Base-by-base conservation (phyloP, 2,888 invertebrate species). In the Heliconius erato region DNA sequence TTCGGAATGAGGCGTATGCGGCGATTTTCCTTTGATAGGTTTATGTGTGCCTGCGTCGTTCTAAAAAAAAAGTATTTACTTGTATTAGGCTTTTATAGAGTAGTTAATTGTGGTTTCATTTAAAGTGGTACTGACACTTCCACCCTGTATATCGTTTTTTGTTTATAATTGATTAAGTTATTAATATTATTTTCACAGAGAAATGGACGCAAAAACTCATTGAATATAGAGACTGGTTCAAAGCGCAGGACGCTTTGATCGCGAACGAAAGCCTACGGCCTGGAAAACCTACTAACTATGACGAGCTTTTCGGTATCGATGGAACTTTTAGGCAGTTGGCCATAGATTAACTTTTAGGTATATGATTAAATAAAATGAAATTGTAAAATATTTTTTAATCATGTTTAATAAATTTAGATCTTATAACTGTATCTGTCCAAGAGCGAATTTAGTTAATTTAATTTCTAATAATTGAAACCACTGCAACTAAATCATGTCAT, bases 241-340 rank as follows among this genome's bases (percentile, higher is more conserved):
- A 97, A 87, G 97, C 97, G 6, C 98, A 98, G 89, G 98, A 98
- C 90, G 92, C 95, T 3, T 92, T 98, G 74, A 97, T 98, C 88
- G 97, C 98, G 4, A 98, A 98, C 90, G 98, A 98, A 91, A 94
- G 97, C 0, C 97, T 98, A 79, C 96, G 98, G 86, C 98, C 98
- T 0, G 98, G 98, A 69, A 97, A 97, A 88, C 98, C 98, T 81
- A 98, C 98, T 89, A 98, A 98, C 86, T 97, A 97, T 87, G 98
- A 98, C 86, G 98, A 98, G 89, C 94, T 98, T 0, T 98, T 98
- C 88, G 98, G 98, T 7, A 97, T 98, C 89, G 98, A 98, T 88
- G 98, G 98, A 78, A 98, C 98, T 76, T 98, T 98, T 93, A 96
- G 98, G 88, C 98, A 98, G 91, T 94, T 98, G 71, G 94, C 97